Conservation (phyloP, 2,888 invertebrate species). For the Nomada ferruginata region DNA sequence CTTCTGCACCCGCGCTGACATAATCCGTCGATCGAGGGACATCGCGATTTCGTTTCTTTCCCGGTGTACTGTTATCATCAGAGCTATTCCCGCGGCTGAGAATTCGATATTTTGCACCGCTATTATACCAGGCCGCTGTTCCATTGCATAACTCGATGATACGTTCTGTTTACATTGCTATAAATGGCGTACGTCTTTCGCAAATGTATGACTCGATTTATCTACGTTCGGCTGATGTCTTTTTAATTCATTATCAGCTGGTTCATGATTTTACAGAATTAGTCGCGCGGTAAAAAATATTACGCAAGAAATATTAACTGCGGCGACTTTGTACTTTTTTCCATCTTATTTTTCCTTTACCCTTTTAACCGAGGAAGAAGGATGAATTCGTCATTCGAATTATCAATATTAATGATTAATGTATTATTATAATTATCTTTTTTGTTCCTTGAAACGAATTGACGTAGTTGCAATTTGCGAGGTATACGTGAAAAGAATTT, state of each 20-base stretch:
- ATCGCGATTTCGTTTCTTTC: conserved; percentile 19
- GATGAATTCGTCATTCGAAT: no score
- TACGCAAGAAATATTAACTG: neutral
- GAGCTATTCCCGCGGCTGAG: conserved; percentile 3
- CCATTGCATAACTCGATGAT: conserved; percentile 51
- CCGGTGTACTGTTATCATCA: conserved; percentile 6
- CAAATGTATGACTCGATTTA: conserved; percentile 18
- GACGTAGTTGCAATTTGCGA: no score
- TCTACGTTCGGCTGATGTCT: conserved; percentile 1
- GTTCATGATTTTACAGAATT: neutral
- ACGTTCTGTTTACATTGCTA: conserved; percentile 41
- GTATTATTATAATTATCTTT: no score
- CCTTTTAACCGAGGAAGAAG: no score
- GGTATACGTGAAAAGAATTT: no score
- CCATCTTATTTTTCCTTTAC: neutral
- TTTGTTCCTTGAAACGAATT: no score
- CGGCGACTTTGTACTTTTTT: neutral
- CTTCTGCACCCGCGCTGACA: conserved; percentile 55
- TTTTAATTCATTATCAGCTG: conserved; percentile 5
- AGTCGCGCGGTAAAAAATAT: neutral
- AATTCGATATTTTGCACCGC: conserved; percentile 46
- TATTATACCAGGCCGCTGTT: conserved; percentile 39
- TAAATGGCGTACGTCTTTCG: conserved; percentile 19
- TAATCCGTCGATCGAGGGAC: conserved; percentile 31
- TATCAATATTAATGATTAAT: no score